Conservation (phyloP, 2,888 invertebrate species). For the Hyposoter didymator region DNA sequence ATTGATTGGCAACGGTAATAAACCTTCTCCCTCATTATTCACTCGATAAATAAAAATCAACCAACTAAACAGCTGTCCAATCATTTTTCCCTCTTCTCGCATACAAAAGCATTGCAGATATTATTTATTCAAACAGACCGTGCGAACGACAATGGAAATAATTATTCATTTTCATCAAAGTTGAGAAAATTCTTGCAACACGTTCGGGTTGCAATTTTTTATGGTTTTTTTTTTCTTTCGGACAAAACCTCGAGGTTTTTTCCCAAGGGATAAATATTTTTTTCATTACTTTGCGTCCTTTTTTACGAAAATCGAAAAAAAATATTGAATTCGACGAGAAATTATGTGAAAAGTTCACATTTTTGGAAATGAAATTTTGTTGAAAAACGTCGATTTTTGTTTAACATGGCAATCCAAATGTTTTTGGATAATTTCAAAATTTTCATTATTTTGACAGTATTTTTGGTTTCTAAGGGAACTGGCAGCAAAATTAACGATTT, state of each 20-base stretch:
- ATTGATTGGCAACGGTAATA: conserved; percentile 83
- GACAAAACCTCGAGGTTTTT: too few species aligned
- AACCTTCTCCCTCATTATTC: conserved; percentile 75
- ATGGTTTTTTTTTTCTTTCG: neutral
- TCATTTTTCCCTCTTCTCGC: neutral
- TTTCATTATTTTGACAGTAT: too few species aligned
- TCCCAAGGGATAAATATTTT: neutral
- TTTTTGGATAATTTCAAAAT: too few species aligned
- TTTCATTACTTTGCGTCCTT: too few species aligned
- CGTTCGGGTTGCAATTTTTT: neutral
- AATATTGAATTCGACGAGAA: neutral
- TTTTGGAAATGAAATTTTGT: too few species aligned
- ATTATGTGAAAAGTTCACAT: too few species aligned
- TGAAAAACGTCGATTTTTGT: too few species aligned
- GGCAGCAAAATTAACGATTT: too few species aligned
- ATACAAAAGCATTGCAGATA: neutral
- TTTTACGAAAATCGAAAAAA: neutral
- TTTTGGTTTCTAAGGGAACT: too few species aligned
- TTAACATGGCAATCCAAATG: too few species aligned
- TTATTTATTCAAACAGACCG: neutral
- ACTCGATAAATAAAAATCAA: conserved; percentile 54
- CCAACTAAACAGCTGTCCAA: conserved; percentile 29
- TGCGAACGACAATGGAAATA: neutral
- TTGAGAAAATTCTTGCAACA: neutral
- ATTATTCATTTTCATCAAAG: neutral